Percentiles rank a stretch among this genome's conserved stretches.
Evolutionary conservation across 2,888 invertebrate species (phyloP).

Genomic region (Tenthredo notha): DNA sequence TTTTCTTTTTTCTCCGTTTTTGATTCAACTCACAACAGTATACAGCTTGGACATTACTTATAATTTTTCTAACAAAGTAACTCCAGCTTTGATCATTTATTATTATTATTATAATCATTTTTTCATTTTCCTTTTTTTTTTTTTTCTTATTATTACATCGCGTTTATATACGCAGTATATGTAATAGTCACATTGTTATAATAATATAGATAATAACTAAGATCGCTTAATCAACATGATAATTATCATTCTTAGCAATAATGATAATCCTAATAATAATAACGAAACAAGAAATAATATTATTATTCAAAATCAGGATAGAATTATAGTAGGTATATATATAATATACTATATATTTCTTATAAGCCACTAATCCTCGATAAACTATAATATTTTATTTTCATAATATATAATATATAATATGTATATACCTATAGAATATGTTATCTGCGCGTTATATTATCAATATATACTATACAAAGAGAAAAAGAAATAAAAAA

Average conservation of each 20-base stretch:
- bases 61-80: background rate
- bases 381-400: constrained; percentile 8
- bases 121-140: too few relatives aligned
- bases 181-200: constrained; percentile 3
- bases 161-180: background rate
- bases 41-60: constrained; percentile 3
- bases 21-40: background rate
- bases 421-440: background rate
- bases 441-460: background rate
- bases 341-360: background rate
- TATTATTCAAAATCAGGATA: constrained; percentile 24
- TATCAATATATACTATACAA: background rate
- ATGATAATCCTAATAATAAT: constrained; percentile 17
- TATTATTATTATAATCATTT: background rate
- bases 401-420: background rate
- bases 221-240: background rate
- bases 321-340: background rate
- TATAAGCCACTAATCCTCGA: constrained; percentile 31
- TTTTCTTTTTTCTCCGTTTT: background rate
- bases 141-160: background rate
- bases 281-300: constrained; percentile 17
- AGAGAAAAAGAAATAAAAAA: background rate
- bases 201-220: background rate
- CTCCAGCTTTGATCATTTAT: constrained; percentile 23
- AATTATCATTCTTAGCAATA: constrained; percentile 1